Conservation (phyloP, 2,888 invertebrate species). For the Congeria kusceri region DNA sequence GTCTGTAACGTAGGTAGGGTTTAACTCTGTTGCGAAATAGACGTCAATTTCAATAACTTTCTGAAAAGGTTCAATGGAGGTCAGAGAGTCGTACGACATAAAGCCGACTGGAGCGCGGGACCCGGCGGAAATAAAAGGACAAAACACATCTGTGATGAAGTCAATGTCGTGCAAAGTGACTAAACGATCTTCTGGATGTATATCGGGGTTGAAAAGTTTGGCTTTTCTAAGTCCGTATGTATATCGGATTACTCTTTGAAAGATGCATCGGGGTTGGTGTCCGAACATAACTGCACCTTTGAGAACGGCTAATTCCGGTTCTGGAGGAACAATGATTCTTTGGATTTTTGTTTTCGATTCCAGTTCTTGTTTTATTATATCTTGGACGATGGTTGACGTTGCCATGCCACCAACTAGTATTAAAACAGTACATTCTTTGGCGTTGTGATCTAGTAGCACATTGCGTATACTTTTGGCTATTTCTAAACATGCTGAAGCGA, state of each 20-base stretch:
- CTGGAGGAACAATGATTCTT: slow-evolving; percentile 60
- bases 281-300: slow-evolving; percentile 64
- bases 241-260: slow-evolving; percentile 55
- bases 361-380: slow-evolving; percentile 50
- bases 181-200: slow-evolving; percentile 42
- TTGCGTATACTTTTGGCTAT: slow-evolving; percentile 49
- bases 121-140: slow-evolving; percentile 59
- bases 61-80: slow-evolving; percentile 61
- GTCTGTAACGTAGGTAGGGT: slow-evolving; percentile 55
- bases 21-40: slow-evolving; percentile 53
- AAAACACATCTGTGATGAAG: slow-evolving; percentile 60
- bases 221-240: slow-evolving; percentile 61
- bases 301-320: slow-evolving; percentile 60
- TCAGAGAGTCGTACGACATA: slow-evolving; percentile 60
- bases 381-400: slow-evolving; percentile 51
- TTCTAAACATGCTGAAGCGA: slow-evolving; percentile 45
- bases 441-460: slow-evolving; percentile 35
- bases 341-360: slow-evolving; percentile 57
- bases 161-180: slow-evolving; percentile 56
- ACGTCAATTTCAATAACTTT: slow-evolving; percentile 62
- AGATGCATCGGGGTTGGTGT: slow-evolving; percentile 54
- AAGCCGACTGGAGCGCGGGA: slow-evolving; percentile 62
- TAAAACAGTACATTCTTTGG: slow-evolving; percentile 35
- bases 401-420: slow-evolving; percentile 61
- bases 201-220: slow-evolving; percentile 58